Conservation (phyloP, 2,113 vertebrate species). For the Cyanistes caeruleus region DNA sequence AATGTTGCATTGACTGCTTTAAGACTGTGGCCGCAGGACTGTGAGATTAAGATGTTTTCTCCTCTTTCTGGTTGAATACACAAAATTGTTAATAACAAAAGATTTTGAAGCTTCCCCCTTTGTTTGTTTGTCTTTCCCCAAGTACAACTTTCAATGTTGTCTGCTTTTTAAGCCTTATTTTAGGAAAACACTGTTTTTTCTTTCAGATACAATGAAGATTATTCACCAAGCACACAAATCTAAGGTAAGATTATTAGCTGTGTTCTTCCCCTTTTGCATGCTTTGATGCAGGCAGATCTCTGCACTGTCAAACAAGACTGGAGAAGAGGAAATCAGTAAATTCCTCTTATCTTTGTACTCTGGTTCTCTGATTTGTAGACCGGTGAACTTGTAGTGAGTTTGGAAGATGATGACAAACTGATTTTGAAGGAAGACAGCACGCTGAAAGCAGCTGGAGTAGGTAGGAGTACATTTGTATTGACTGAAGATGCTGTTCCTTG, state of each 20-base stretch:
- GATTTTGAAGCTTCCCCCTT: background rate
- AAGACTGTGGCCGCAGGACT: background rate
- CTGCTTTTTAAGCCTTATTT: background rate
- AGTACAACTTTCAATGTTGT: background rate
- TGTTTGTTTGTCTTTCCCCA: background rate
- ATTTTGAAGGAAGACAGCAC: slow-evolving; percentile 81
- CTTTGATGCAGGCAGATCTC: background rate
- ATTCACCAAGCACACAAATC: slow-evolving; percentile 92
- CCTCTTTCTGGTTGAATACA: background rate
- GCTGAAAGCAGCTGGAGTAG: slow-evolving; percentile 83
- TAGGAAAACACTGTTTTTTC: slow-evolving; percentile 24
- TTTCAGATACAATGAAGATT: slow-evolving; percentile 94
- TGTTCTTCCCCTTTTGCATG: background rate
- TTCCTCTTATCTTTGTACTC: slow-evolving; percentile 13
- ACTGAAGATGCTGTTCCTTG: background rate
- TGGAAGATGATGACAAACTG: slow-evolving; percentile 88
- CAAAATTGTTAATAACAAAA: background rate
- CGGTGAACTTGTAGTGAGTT: slow-evolving; percentile 89
- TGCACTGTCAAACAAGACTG: background rate
- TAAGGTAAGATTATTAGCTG: slow-evolving; percentile 80
- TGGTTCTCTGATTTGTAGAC: slow-evolving; percentile 76
- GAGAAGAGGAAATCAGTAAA: background rate
- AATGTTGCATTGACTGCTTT: background rate
- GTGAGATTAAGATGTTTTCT: background rate
- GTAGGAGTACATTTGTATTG: slow-evolving; percentile 67